These are phyloP conservation scores for Lithophane socia DNA, from an alignment of 2,888 invertebrate genomes.

Conservation along the genomic window DNA sequence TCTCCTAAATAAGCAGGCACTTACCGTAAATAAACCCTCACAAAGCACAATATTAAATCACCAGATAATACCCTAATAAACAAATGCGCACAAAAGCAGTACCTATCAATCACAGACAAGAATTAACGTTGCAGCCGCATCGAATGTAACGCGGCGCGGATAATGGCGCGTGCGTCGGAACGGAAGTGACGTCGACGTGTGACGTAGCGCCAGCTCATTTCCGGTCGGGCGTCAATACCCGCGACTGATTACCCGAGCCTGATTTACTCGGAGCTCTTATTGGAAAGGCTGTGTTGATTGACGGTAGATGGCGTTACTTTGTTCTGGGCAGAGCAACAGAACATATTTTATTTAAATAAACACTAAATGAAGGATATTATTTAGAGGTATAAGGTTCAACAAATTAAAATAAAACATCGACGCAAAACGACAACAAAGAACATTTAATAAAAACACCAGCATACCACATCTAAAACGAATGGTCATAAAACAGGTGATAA, in stretches of 20 bases:
- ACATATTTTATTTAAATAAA: background rate
- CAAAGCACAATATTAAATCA: constrained; percentile 20
- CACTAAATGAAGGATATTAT: background rate
- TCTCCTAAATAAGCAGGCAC: background rate
- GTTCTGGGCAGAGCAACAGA: background rate
- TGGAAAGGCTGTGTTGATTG: constrained; percentile 13
- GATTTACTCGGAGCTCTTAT: constrained; percentile 32
- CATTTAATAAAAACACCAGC: constrained; percentile 6
- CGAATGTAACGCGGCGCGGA: constrained; percentile 39
- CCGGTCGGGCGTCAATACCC: constrained; percentile 41
- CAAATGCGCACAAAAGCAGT: constrained; percentile 30
- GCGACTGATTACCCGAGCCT: constrained; percentile 44
- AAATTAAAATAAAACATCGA: background rate
- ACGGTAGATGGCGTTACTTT: constrained; percentile 3
- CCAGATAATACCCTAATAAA: constrained; percentile 28
- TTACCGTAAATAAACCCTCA: constrained; percentile 15
- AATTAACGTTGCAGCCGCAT: constrained; percentile 50
- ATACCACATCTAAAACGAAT: constrained; percentile 14
- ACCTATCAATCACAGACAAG: constrained; percentile 53
- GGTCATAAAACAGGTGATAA: constrained; percentile 25
- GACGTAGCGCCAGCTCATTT: constrained; percentile 57
- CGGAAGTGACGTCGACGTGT: constrained; percentile 61
- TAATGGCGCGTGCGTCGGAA: constrained; percentile 59
- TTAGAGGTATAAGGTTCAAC: background rate
- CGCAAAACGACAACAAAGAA: background rate